Evolutionary conservation across 2,888 invertebrate genomes (phyloP).

Genomic region (Auanema freiburgensis): DNA sequence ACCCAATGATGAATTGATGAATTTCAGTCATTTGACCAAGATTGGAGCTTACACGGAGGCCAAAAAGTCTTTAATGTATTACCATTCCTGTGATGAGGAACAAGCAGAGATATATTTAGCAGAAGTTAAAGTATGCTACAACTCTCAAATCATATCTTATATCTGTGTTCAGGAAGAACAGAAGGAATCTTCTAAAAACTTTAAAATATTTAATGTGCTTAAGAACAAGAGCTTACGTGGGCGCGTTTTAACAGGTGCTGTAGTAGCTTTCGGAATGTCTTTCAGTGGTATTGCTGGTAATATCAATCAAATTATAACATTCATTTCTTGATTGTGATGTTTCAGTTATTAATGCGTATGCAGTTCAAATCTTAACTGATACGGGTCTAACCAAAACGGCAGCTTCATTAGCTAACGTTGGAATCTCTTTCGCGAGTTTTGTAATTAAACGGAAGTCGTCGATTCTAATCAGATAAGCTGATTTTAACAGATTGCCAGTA

Average conservation of each 20-base stretch:
- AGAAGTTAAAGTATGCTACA: slow-evolving; percentile 24
- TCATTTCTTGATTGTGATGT: slow-evolving; percentile 16
- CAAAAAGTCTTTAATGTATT: slow-evolving; percentile 38
- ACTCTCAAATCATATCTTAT: neutral
- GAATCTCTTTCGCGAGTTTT: slow-evolving; percentile 46
- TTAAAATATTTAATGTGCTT: slow-evolving; percentile 35
- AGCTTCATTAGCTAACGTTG: slow-evolving; percentile 54
- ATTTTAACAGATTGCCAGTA: slow-evolving; percentile 36
- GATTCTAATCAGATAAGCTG: neutral
- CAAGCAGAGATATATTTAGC: slow-evolving; percentile 25
- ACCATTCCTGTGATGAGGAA: slow-evolving; percentile 31
- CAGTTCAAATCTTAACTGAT: slow-evolving; percentile 51
- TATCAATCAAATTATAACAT: neutral
- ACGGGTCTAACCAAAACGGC: slow-evolving; percentile 41
- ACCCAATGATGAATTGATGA: neutral
- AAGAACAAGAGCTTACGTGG: slow-evolving; percentile 31
- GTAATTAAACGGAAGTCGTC: slow-evolving; percentile 19
- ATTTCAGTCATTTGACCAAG: neutral
- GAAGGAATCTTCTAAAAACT: slow-evolving; percentile 28
- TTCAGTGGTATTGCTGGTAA: slow-evolving; percentile 54
- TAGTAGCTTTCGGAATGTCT: slow-evolving; percentile 50
- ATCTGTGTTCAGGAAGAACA: slow-evolving; percentile 28
- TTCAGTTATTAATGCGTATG: slow-evolving; percentile 55
- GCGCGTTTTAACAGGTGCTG: slow-evolving; percentile 38
- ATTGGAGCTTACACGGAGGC: slow-evolving; percentile 31